Conservation (phyloP, 2,888 invertebrate species). For the Hyppa rectilinea region DNA sequence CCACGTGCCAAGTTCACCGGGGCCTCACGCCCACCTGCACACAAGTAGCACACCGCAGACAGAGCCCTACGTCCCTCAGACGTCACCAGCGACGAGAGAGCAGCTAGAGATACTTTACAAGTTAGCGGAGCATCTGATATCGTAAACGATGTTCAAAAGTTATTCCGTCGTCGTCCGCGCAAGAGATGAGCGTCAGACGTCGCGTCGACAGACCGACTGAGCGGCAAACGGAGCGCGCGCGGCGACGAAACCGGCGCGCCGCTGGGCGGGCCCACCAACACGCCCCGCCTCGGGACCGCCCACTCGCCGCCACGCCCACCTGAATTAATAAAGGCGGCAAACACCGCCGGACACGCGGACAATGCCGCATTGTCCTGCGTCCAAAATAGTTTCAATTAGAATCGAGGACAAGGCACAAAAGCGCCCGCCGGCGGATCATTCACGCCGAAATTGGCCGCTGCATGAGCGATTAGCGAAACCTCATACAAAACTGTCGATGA, state of each 20-base stretch:
- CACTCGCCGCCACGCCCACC: slow-evolving; percentile 83
- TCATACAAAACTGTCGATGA: slow-evolving; percentile 70
- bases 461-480: slow-evolving; percentile 80
- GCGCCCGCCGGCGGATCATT: slow-evolving; percentile 84
- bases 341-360: slow-evolving; percentile 90
- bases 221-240: slow-evolving; percentile 75
- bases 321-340: slow-evolving; percentile 91
- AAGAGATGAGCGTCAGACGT: slow-evolving; percentile 82
- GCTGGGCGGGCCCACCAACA: slow-evolving; percentile 69
- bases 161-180: slow-evolving; percentile 72
- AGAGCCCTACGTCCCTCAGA: slow-evolving; percentile 59
- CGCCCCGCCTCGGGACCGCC: slow-evolving; percentile 82
- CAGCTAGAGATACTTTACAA: slow-evolving; percentile 49
- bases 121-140: slow-evolving; percentile 64
- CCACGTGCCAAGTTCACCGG: slow-evolving; percentile 70
- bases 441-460: slow-evolving; percentile 86
- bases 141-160: slow-evolving; percentile 76
- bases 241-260: slow-evolving; percentile 67
- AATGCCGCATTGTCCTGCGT: slow-evolving; percentile 89
- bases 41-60: slow-evolving; percentile 66
- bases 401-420: slow-evolving; percentile 87
- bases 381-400: slow-evolving; percentile 91
- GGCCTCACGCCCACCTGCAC: slow-evolving; percentile 69
- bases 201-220: slow-evolving; percentile 87
- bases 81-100: slow-evolving; percentile 38